These are phyloP conservation scores for Sylvilagus bachmani DNA, from an alignment of 2,113 vertebrate genomes.

Conservation along the genomic window DNA sequence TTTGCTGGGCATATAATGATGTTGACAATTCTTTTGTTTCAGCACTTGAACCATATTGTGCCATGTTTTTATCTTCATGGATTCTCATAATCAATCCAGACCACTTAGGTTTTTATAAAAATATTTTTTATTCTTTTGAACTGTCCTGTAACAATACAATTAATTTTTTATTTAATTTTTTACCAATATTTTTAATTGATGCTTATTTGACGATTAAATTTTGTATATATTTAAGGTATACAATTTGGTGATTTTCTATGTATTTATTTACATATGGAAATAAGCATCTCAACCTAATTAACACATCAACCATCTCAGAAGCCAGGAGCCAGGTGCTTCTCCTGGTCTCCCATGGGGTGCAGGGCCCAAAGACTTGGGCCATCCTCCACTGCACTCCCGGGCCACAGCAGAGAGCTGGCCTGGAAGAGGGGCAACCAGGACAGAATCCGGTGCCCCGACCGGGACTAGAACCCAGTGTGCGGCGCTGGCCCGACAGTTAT, in stretches of 20 bases:
- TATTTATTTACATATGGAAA: neutral
- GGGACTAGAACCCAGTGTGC: no score
- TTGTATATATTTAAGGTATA: neutral
- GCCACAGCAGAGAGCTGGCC: no score
- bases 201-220: neutral
- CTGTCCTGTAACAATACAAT: neutral
- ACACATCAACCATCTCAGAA: neutral
- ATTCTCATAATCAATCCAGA: neutral
- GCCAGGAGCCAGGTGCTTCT: no score
- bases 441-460: no score
- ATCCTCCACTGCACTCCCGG: no score
- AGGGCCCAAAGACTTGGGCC: no score
- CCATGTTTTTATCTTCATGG: neutral
- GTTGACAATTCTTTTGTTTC: neutral
- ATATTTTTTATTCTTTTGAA: neutral
- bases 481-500: no score
- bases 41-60: neutral
- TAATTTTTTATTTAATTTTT: neutral
- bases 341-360: no score
- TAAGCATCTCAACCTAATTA: neutral
- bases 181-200: neutral
- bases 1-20: neutral
- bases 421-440: no score
- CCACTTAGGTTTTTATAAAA: neutral
- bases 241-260: neutral